A percentile compares a stretch with the other conserved stretches of the same genome.
Evolutionary conservation across 2,888 invertebrate species (phyloP).

Genomic region (Phaonia tiefii): DNA sequence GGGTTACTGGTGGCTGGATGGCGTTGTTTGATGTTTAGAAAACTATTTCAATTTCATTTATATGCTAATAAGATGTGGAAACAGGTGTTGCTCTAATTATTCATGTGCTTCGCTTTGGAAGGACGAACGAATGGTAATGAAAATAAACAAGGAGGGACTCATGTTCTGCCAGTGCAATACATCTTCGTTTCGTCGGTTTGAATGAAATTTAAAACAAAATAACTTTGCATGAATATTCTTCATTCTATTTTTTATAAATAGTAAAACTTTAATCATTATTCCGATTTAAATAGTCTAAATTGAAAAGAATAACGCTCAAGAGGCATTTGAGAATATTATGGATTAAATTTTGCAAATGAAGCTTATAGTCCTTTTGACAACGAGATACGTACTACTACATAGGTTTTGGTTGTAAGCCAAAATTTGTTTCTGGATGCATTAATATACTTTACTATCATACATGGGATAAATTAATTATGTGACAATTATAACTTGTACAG

Average conservation of each 20-base stretch:
- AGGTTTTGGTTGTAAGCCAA: no score
- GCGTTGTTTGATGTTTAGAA: constrained; percentile 61
- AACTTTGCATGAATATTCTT: constrained; percentile 9
- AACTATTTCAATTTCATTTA: constrained; percentile 69
- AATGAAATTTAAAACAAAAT: constrained; percentile 29
- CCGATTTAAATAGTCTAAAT: not conserved
- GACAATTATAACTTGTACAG: no score
- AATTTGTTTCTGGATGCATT: no score
- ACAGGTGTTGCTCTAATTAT: constrained; percentile 64
- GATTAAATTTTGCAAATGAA: no score
- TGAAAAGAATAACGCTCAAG: no score
- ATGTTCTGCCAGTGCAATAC: constrained; percentile 19
- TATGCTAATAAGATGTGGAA: constrained; percentile 68
- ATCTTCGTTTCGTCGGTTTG: constrained; percentile 16
- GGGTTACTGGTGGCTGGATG: not conserved
- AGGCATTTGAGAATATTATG: no score
- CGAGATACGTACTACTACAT: no score
- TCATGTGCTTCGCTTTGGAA: constrained; percentile 55
- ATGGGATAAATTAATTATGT: no score
- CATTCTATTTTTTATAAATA: constrained; percentile 12
- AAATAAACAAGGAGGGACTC: constrained; percentile 26
- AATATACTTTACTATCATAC: no score
- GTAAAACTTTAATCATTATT: constrained; percentile 24
- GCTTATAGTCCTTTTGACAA: no score
- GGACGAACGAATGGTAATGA: constrained; percentile 11